Evolutionary conservation across 2,888 invertebrate genomes (phyloP).

Genomic region (Stegana nigrithorax): DNA sequence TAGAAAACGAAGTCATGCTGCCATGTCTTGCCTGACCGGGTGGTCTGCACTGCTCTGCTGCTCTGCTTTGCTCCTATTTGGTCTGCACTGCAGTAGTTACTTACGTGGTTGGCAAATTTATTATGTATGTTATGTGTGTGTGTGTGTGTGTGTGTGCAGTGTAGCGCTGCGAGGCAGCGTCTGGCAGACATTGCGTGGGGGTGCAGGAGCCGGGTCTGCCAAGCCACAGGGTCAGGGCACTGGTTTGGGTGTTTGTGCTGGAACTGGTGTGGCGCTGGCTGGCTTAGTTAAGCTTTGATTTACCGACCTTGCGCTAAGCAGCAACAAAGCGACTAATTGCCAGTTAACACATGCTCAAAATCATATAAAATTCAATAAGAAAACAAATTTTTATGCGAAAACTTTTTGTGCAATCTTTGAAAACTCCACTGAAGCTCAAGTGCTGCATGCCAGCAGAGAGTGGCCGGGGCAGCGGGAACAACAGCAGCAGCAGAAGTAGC

Average conservation of each 20-base stretch:
- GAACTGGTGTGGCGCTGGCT: too few relatives aligned
- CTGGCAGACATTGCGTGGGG: constrained; percentile 66
- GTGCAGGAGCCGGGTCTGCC: too few relatives aligned
- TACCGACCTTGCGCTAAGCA: too few relatives aligned
- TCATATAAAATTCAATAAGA: constrained; percentile 59
- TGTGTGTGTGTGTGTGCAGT: too few relatives aligned
- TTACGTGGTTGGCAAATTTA: neutral
- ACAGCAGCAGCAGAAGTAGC: too few relatives aligned
- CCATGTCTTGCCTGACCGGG: neutral
- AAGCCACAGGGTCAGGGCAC: constrained; percentile 14
- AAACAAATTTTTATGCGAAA: neutral
- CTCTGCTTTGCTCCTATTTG: neutral
- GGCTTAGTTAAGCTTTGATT: too few relatives aligned
- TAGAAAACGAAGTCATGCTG: neutral
- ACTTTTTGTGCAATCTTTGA: neutral
- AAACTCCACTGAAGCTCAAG: constrained; percentile 18
- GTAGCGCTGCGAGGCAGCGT: constrained; percentile 63
- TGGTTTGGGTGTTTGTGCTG: neutral
- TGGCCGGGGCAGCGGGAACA: too few relatives aligned
- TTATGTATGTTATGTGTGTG: constrained; percentile 50
- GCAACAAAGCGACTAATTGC: constrained; percentile 46
- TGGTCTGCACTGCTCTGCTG: neutral
- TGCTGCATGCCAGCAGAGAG: constrained; percentile 33
- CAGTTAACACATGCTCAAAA: constrained; percentile 61
- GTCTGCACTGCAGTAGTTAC: constrained; percentile 35